Evolutionary conservation across 2,888 invertebrate species (phyloP), one percentile per base, ranked within the genome.

Genomic region (Drepanosiphum platanoidis): DNA sequence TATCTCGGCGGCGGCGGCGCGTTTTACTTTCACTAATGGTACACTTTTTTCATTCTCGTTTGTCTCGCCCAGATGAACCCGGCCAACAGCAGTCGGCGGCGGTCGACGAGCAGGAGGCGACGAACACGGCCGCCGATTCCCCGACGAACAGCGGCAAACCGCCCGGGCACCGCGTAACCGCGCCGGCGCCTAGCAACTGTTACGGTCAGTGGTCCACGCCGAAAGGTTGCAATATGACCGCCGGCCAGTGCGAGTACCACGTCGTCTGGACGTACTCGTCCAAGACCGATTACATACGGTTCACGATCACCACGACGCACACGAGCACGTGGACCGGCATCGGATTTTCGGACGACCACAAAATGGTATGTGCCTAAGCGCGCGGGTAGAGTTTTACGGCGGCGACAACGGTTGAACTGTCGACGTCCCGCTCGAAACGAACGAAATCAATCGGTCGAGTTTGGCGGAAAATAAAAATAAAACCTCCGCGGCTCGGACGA

Each of bases 261-360:
- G 95, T 94, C 5, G 91, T 92, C 75, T 97, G 97, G 97, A 93
- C 94, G 88, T 95, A 95, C 88, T 89, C 90, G 72, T 91, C 91
- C 79, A 91, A 91, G 87, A 92, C 93, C 88, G 96, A 96, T 89
- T 93, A 94, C 86, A 93, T 97, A 87, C 91, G 92, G 72, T 97
- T 97, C 90, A 95, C 94, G 0, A 93, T 97, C 77, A 92, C 93
- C 70, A 96, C 96, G 0, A 93, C 92, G 61, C 92, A 96, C 88
- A 94, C 93, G 1, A 93, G 95, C 87, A 92, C 93, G 13, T 97
- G 97, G 97, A 97, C 97, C 0, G 97, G 97, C 0, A 95, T 97
- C 86, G 97, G 94, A 0, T 97, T 97, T 89, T 95, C 95, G 78
- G 92, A 95, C 87, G 93, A 96, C 89, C 93, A 93, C 87, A 94